phyloP scores from a whole-genome alignment of 2,113 vertebrate genomes.

The Sinosuthora webbiana region DNA sequence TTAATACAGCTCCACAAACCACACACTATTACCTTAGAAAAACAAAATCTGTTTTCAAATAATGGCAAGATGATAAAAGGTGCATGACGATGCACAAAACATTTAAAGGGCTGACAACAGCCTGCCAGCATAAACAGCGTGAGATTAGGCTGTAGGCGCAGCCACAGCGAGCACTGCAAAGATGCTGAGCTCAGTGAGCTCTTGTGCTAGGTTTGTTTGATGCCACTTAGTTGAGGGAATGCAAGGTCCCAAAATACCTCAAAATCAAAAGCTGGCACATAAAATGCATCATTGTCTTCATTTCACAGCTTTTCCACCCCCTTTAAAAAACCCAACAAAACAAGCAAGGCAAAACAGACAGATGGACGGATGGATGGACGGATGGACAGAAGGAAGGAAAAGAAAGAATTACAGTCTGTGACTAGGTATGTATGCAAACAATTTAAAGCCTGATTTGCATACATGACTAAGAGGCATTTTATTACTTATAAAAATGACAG shows the following conservation, averaged over 20 bases:
- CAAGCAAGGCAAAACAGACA: not conserved
- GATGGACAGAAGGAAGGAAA: too few species aligned
- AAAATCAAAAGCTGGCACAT: not conserved
- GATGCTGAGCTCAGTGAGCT: not conserved
- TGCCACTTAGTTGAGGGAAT: not conserved
- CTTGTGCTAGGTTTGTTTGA: not conserved
- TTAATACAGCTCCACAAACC: conserved; percentile 20
- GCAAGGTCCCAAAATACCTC: not conserved
- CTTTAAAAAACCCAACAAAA: not conserved
- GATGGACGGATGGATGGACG: fast-evolving
- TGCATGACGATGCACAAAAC: not conserved
- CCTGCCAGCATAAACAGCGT: not conserved
- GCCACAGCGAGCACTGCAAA: not conserved
- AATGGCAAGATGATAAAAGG: conserved; percentile 22
- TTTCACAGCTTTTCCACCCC: not conserved
- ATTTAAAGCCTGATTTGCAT: not conserved
- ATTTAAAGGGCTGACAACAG: not conserved
- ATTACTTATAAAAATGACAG: not conserved
- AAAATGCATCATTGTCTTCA: not conserved
- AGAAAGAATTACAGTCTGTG: not conserved
- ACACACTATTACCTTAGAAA: not conserved
- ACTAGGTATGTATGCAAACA: not conserved
- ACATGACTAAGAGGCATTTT: not conserved
- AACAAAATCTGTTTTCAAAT: not conserved
- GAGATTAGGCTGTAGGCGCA: not conserved